phyloP scores from a whole-genome alignment of 2,888 invertebrate genomes.

The Zonitis immaculata region DNA sequence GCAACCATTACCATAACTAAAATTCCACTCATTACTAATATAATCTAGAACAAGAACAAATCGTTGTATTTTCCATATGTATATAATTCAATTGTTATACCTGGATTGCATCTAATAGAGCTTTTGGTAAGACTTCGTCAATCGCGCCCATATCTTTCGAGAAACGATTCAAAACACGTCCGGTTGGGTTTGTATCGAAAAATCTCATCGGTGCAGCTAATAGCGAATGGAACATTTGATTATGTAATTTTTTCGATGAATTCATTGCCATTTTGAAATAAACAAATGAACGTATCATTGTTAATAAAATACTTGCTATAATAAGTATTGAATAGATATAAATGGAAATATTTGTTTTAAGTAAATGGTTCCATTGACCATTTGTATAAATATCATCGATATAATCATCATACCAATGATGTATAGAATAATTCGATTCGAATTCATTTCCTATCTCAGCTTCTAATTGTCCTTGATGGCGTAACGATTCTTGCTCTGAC shows the following conservation, averaged over 20 bases:
- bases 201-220: conserved; percentile 61
- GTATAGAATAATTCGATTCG: conserved; percentile 1
- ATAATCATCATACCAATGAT: conserved; percentile 19
- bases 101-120: conserved; percentile 58
- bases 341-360: conserved; percentile 29
- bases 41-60: conserved; percentile 46
- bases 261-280: conserved; percentile 71
- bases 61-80: too few relatives aligned
- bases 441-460: not conserved
- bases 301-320: conserved; percentile 54
- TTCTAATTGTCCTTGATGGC: conserved; percentile 9
- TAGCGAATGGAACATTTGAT: conserved; percentile 70
- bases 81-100: too few relatives aligned
- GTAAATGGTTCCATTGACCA: conserved; percentile 10
- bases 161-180: conserved; percentile 73
- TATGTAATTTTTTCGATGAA: conserved; percentile 71
- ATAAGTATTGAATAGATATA: conserved; percentile 56
- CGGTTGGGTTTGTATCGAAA: conserved; percentile 79
- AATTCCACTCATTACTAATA: conserved; percentile 64
- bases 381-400: conserved; percentile 10
- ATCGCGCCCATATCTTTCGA: conserved; percentile 79
- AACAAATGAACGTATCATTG: conserved; percentile 59
- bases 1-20: conserved; percentile 64
- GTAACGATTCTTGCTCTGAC: conserved; percentile 36
- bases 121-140: conserved; percentile 67